phyloP scores from a whole-genome alignment of 2,113 vertebrate genomes.

The Rhinoderma darwinii region DNA sequence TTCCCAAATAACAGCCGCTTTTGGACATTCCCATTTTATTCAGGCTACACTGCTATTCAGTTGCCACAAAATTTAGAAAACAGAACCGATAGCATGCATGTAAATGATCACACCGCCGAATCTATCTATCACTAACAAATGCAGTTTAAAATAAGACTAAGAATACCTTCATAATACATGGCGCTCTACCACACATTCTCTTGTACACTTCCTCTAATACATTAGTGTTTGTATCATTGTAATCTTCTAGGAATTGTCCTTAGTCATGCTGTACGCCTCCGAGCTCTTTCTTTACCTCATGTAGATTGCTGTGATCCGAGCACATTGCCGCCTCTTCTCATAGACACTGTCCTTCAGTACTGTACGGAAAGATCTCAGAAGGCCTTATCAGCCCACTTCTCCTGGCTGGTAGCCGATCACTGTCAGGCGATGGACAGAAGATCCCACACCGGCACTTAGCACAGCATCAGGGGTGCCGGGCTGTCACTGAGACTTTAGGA shows the following conservation, averaged over 20 bases:
- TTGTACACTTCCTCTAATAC: not conserved
- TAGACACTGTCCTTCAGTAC: not conserved
- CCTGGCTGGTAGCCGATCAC: not conserved
- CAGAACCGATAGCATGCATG: not conserved
- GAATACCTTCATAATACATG: not conserved
- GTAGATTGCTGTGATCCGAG: not conserved
- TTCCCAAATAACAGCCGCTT: no score
- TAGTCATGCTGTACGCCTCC: not conserved
- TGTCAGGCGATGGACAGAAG: not conserved
- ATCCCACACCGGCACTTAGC: conserved; percentile 9
- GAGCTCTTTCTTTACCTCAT: not conserved
- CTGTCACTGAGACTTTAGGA: not conserved
- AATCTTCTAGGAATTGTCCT: not conserved
- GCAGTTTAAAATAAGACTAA: not conserved
- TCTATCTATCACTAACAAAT: not conserved
- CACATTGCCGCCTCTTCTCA: conserved; percentile 1
- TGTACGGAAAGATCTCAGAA: not conserved
- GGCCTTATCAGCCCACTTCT: not conserved
- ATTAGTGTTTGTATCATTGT: not conserved
- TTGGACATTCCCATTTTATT: no score
- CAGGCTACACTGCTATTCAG: no score
- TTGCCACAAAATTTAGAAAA: no score
- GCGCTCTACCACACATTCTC: not conserved
- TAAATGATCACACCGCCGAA: not conserved
- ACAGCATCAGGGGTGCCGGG: not conserved